Evolutionary conservation across 2,888 invertebrate genomes (phyloP), one percentile per base, ranked within the genome.

Genomic region (Endotricha flammealis): DNA sequence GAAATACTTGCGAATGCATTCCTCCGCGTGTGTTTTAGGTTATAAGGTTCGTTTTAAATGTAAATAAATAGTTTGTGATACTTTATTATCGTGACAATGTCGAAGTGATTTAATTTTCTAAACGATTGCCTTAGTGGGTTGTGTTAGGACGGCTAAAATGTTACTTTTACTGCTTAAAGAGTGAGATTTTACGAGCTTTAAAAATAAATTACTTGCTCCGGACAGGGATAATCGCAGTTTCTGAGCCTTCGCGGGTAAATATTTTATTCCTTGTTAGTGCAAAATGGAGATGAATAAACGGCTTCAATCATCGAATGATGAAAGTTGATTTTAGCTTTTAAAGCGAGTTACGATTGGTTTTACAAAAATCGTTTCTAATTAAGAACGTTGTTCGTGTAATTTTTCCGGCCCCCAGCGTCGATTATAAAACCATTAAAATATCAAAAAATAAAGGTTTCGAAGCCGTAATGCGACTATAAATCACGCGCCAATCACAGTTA

Each of bases 131-230:
- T 66, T 59, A 60, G 63, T 57, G 59, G 57, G 39, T 57, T 62
- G 62, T 64, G 72, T 74, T 70, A 63, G 61, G 72, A 72, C 64
- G 65, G 70, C 68, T 80, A 75, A 82, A 81, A 83, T 82, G 80
- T 82, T 82, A 75, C 75, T 70, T 85, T 86, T 82, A 83, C 72
- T 67, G 68, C 78, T 73, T 57, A 57, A 79, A 78, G 69, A 83
- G 80, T 83, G 85, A 79, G 79, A 78, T 74, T 85, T 85, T 83
- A 86, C 62, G 85, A 76, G 70, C 78, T 64, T 80, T 80, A 66
- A 81, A 82, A 81, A 81, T 83, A 82, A 83, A 82, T 83, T 75
- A 75, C 75, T 68, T 51, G 65, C 48, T 57, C 63, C 66, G 62
- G 63, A 67, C 59, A 51, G 47, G 62, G 64, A 71, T 72, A 74